phyloP scores from a whole-genome alignment of 2,797 vertebrate genomes.

The Cephalopachus bancanus region DNA sequence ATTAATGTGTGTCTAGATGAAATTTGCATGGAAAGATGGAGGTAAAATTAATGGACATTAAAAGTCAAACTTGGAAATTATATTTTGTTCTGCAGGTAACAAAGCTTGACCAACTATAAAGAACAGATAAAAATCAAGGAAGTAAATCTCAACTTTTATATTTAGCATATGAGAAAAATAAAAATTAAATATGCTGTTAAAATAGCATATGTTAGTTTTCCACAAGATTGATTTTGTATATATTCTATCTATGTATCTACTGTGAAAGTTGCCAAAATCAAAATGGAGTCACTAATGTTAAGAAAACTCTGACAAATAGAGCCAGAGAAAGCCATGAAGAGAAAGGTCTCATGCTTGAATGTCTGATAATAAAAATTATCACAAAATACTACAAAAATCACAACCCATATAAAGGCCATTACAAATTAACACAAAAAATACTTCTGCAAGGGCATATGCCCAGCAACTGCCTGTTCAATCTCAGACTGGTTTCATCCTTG shows the following conservation, averaged over 20 bases:
- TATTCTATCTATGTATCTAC: background rate
- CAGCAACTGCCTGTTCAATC: background rate
- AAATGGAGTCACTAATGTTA: background rate
- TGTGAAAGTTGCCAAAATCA: background rate
- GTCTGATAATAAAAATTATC: background rate
- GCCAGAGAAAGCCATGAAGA: background rate
- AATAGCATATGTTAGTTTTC: background rate
- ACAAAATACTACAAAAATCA: background rate
- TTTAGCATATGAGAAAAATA: background rate
- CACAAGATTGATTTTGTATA: background rate
- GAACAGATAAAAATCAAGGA: background rate
- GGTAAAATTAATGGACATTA: background rate
- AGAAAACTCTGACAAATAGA: background rate
- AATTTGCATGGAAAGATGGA: background rate
- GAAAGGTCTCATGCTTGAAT: background rate
- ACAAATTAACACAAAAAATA: background rate
- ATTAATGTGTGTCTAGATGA: background rate
- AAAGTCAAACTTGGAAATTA: background rate
- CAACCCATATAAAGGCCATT: background rate
- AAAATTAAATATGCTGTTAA: slow-evolving; percentile 28
- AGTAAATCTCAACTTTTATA: background rate
- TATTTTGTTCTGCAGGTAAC: background rate
- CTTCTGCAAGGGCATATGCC: background rate
- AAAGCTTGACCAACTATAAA: background rate
- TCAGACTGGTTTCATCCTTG: background rate